A percentile compares a stretch with the other conserved stretches of the same genome.
These are phyloP conservation scores for Sycophila texana DNA, from an alignment of 2,888 invertebrate genomes.

Conservation along the genomic window DNA sequence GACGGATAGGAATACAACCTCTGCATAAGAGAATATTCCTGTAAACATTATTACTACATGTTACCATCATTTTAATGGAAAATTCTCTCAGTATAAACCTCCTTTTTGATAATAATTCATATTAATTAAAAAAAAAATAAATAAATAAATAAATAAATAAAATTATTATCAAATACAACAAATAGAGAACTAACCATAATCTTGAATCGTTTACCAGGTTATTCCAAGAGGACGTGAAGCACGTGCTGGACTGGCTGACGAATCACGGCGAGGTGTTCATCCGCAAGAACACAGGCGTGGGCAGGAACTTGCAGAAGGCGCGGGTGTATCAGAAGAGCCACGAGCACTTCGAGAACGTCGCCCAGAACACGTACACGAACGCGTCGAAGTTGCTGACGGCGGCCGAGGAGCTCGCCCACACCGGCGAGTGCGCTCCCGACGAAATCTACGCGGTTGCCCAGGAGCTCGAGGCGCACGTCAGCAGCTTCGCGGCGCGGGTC, in stretches of 20 bases:
- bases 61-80: too few species aligned
- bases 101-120: too few species aligned
- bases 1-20: too few species aligned
- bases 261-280: conserved; percentile 98
- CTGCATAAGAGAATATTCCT: too few species aligned
- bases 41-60: too few species aligned
- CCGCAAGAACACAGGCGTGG: conserved; percentile 97
- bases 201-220: conserved; percentile 76
- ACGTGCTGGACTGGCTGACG: conserved; percentile 97
- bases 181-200: not conserved
- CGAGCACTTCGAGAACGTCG: conserved; percentile 98
- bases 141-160: too few species aligned
- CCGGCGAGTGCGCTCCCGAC: conserved; percentile 97
- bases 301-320: conserved; percentile 95
- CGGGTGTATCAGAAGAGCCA: conserved; percentile 98
- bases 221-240: conserved; percentile 98
- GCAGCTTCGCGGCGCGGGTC: conserved; percentile 94
- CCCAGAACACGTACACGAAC: conserved; percentile 99
- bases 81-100: too few species aligned
- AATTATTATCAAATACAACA: not conserved
- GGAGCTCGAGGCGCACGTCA: conserved; percentile 94
- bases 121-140: too few species aligned
- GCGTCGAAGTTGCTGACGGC: conserved; percentile 97
- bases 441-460: conserved; percentile 96
- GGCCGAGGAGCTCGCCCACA: conserved; percentile 95